Base-by-base conservation (phyloP, 2,797 vertebrate species). In the Cossypha caffra region DNA sequence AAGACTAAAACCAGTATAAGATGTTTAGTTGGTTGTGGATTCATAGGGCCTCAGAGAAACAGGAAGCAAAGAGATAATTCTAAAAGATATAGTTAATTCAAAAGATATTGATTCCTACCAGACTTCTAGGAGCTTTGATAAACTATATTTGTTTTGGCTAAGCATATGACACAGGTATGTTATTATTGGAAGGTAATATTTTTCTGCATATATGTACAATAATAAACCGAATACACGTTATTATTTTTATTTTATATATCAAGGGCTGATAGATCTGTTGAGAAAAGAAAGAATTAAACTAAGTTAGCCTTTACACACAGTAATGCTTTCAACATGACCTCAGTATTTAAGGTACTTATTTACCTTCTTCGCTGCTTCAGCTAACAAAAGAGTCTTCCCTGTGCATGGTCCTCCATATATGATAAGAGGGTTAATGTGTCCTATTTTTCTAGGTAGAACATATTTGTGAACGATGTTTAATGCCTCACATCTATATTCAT, bases 341-440 rank as follows among this genome's bases (percentile, higher is more conserved):
- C 29, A 52, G 21, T 48, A 66, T 12, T 31, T 75, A 31, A 69
- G 25, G 48, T 59, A 78, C 54, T 74, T n/a, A 84, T 97, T 98
- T 98, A 99, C 99, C 99, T 99, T 99, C 98, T 99, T 99, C 28
- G 99, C 99, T 37, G 98, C 98, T 98, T 99, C 99, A 1, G 99
- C 98, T 55, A 99, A 97, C 94, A 99, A 97, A 89, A 99, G 98
- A 0, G 99, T 99, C 98, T 99, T 99, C 86, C 99, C 99, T 2
- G 99, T 99, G 97, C 99, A 99, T 1, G 99, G 99, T 74, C 99
- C 99, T 37, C 99, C 99, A 3, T 98, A 99, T 91, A 99, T 92
- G 95, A 99, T 98, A 54, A 99, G 98, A 48, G 99, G 99, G 95
- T 98, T 98, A 97, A 98, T 98, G 74, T 98, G 98, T 91, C 99